Conservation (phyloP, 2,888 invertebrate genomes). For the Cerastis leucographa region DNA sequence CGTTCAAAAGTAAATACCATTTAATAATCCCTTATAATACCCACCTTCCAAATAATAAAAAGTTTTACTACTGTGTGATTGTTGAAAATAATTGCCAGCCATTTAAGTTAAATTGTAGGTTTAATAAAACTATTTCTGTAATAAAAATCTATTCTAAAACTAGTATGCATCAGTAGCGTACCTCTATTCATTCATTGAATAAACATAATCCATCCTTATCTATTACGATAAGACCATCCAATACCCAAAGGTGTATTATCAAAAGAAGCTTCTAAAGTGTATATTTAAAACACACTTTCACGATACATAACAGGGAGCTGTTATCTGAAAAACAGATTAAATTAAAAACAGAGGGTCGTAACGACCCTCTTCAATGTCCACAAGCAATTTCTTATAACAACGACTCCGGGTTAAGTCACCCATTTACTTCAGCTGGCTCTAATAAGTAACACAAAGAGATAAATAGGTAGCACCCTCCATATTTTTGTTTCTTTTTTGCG, state of each 20-base stretch:
- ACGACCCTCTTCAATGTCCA: slow-evolving; percentile 63
- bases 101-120: not conserved
- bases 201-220: too few relatives aligned
- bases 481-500: slow-evolving; percentile 15
- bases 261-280: not conserved
- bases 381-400: slow-evolving; percentile 58
- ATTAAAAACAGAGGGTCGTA: slow-evolving; percentile 59
- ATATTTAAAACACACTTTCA: slow-evolving; percentile 31
- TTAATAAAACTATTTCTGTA: not conserved
- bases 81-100: not conserved
- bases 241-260: not conserved
- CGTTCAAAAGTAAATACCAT: not conserved
- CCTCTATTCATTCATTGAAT: not conserved
- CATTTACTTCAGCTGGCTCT: slow-evolving; percentile 63
- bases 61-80: not conserved
- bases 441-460: slow-evolving; percentile 54
- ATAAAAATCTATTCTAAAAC: not conserved
- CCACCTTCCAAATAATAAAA: too few relatives aligned
- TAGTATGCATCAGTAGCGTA: not conserved
- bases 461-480: slow-evolving; percentile 41
- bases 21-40: not conserved
- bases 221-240: not conserved
- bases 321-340: slow-evolving; percentile 50
- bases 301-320: slow-evolving; percentile 33
- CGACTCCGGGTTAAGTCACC: slow-evolving; percentile 54